Base-by-base conservation (phyloP, 2,797 vertebrate genomes). In the Heterohyrax brucei region DNA sequence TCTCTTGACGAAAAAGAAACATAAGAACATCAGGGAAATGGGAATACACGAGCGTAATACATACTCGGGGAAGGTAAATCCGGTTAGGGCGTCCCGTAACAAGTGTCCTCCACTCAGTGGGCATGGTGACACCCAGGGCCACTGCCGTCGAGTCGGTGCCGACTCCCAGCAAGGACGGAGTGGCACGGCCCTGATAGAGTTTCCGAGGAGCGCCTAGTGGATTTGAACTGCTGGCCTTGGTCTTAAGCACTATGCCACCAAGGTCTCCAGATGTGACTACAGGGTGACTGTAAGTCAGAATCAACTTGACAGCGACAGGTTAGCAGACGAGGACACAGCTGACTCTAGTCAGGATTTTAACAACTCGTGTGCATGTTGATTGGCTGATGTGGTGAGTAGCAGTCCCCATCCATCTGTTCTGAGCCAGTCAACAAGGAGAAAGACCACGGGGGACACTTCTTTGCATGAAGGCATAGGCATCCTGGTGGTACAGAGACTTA, bases 1-100 rank as follows among this genome's bases (percentile, higher is more conserved):
- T 77, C 77, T 95, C 94, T 33, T 86, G 82, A 64, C 10, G 77
- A 48, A 90, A 84, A 59, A 44, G n/a, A 93, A 82, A 88, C 18
- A 44, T 13, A 77, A 66, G 1, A 95, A 76, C 30, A 21, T 77
- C 48, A 50, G 75, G 24, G 78, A 91, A 83, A 86, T 80, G 50
- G 39, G 39, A 39, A 39, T 39, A 39, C 39, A 39, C 39, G 39
- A 39, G 39, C 39, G 39, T 39, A 39, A 39, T 39, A 39, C 39
- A 39, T 3, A 39, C 39, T 39, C 39, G 39, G 39, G 39, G 39
- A 39, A 39, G 39, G 39, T 56, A 72, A 80, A 24, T 72, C 2
- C 0, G 1, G 21, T 44, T 6, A 13, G 33, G 19, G 70, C 70
- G 75, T 62, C 12, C 16, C 56, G 1, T 70, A 53, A 46, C 59